Base-by-base conservation (phyloP, 2,888 invertebrate genomes). In the Tachina fera region DNA sequence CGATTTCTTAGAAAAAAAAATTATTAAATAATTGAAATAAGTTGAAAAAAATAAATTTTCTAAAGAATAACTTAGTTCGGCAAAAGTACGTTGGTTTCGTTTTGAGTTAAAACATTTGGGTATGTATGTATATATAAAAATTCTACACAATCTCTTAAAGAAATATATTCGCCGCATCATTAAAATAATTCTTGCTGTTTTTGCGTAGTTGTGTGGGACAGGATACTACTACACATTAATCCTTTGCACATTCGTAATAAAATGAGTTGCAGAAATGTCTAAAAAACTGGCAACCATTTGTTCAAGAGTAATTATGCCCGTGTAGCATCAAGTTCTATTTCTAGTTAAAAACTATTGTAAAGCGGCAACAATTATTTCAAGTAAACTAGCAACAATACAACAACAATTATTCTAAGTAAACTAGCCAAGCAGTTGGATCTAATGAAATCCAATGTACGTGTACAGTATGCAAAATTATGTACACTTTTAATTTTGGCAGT, bases 151-250 rank as follows among this genome's bases (percentile, higher is more conserved):
- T 22, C 14, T 13, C n/a, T 67, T 31, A 49, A 47, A 49, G 49
- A 71, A 58, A 71, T 31, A 47, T 47, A 58, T 31, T 31, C 31
- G 6, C 6, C 31, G 31, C 6, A 31, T 71, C 45, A 58, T 71
- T 71, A 58, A 71, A 60, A 60, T 47, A 60, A 47, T 72, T 60
- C 60, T 72, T 60, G 14, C 13, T 75, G 53, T 51, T 6, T 51
- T 10, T 58, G 31, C 14, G 1, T 31, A 58, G 11, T 13, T 53
- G 63, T 39, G 16, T 63, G 31, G 9, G 47, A n/a, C 2, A 45
- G 16, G 45, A 53, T 56, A 51, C 31, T 41, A 16, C 9, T 74
- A 31, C 0, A 31, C 31, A 31, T 19, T 74, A 61, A 51, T 74
- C 49, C 41, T 61, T 61, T 14, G 9, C 22, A 58, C n/a, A n/a